Conservation (phyloP, 1,140 invertebrate genomes). For the Papilio aristodemus region DNA sequence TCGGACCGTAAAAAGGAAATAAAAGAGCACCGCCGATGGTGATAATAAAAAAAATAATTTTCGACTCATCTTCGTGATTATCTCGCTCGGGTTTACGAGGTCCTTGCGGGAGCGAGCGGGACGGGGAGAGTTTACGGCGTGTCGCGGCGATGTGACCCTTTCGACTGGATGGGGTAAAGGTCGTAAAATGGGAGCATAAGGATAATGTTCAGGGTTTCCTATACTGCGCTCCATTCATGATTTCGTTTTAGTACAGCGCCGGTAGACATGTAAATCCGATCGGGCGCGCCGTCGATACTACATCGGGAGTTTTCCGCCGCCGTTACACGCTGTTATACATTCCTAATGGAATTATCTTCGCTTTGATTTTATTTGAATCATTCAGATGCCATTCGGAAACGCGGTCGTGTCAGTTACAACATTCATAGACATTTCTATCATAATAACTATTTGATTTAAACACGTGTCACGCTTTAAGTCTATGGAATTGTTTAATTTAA, state of each 20-base stretch:
- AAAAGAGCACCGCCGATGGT: constrained; percentile 80
- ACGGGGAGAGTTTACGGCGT: constrained; percentile 65
- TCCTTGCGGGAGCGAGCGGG: constrained; percentile 51
- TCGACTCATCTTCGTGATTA: constrained; percentile 79
- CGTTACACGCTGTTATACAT: constrained; percentile 69
- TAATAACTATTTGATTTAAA: constrained; percentile 7
- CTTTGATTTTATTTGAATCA: constrained; percentile 50
- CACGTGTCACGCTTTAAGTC: neutral
- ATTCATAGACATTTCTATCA: neutral
- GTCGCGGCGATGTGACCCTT: constrained; percentile 75
- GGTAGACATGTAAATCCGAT: constrained; percentile 78
- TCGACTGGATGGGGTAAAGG: constrained; percentile 76
- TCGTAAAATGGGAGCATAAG: constrained; percentile 80
- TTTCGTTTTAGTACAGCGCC: constrained; percentile 76
- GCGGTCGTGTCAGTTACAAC: neutral
- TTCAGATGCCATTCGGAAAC: constrained; percentile 36
- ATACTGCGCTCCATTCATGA: constrained; percentile 79
- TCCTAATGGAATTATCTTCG: constrained; percentile 66
- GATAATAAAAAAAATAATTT: constrained; percentile 81
- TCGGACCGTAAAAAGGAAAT: constrained; percentile 81
- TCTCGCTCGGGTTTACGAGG: constrained; percentile 71
- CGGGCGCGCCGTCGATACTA: constrained; percentile 52
- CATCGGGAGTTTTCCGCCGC: constrained; percentile 55
- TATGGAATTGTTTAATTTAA: constrained; percentile 19
- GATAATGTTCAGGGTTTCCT: constrained; percentile 79